Evolutionary conservation across 2,797 vertebrate genomes (phyloP).

Genomic region (Hyperoplus lanceolatus): DNA sequence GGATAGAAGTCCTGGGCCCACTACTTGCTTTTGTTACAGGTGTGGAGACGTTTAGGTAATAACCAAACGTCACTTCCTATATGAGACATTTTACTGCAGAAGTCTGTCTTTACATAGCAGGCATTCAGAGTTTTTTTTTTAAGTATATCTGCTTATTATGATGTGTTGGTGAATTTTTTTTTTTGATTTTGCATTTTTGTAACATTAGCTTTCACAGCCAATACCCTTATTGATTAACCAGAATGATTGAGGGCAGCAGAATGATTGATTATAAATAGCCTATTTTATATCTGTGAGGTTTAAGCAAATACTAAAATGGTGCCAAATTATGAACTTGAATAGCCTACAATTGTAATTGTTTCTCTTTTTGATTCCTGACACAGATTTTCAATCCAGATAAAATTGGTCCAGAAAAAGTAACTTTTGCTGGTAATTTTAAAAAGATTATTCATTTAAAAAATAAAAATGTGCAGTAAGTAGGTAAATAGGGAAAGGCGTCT

Average conservation of each 20-base stretch:
- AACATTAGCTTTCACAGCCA: background rate
- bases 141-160: background rate
- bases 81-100: background rate
- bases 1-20: background rate
- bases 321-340: background rate
- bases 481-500: background rate
- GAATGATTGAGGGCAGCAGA: background rate
- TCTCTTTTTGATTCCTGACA: background rate
- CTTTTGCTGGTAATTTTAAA: background rate
- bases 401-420: background rate
- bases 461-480: background rate
- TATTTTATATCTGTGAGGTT: background rate
- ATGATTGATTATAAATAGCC: background rate
- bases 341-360: background rate
- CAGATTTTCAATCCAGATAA: background rate
- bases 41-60: background rate
- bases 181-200: background rate
- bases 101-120: background rate
- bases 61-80: background rate
- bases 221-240: background rate
- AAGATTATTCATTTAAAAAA: background rate
- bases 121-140: background rate
- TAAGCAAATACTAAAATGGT: background rate
- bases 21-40: slow-evolving; percentile 1
- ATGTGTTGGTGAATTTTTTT: background rate